Conservation (phyloP, 2,113 vertebrate genomes). For the Perognathus longimembris region DNA sequence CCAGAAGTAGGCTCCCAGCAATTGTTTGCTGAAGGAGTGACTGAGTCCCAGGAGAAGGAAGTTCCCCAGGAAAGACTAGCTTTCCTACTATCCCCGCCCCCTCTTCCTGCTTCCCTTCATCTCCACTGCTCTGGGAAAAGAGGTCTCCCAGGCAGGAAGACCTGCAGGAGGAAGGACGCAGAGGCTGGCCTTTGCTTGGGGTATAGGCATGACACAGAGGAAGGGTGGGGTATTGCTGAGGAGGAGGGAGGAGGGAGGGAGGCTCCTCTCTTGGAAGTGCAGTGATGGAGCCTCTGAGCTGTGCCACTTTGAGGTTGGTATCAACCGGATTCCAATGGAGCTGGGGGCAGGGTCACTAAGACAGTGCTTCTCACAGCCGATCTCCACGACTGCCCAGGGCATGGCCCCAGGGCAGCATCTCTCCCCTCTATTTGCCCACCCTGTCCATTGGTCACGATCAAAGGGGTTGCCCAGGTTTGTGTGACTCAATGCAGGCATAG, state of each 20-base stretch:
- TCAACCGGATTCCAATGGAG: neutral
- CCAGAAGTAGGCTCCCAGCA: rapidly evolving
- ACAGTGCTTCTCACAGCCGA: neutral
- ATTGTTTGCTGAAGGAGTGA: neutral
- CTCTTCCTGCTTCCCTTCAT: no score
- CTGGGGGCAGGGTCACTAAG: neutral
- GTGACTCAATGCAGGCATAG: no score
- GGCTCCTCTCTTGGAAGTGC: neutral
- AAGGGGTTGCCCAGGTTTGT: neutral
- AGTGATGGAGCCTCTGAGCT: neutral
- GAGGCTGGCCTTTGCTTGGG: neutral
- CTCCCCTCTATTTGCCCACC: neutral
- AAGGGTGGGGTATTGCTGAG: neutral
- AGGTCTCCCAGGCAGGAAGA: rapidly evolving
- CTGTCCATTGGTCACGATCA: neutral
- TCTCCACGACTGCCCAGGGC: rapidly evolving
- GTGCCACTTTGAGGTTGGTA: neutral
- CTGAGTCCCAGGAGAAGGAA: neutral
- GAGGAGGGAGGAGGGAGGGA: neutral
- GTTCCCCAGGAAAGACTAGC: neutral
- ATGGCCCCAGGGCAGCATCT: neutral
- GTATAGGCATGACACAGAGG: neutral
- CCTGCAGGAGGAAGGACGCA: neutral
- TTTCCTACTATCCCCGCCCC: neutral
- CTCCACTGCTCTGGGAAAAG: neutral